Evolutionary conservation across 2,113 vertebrate genomes (phyloP).

Genomic region (Otis tarda): DNA sequence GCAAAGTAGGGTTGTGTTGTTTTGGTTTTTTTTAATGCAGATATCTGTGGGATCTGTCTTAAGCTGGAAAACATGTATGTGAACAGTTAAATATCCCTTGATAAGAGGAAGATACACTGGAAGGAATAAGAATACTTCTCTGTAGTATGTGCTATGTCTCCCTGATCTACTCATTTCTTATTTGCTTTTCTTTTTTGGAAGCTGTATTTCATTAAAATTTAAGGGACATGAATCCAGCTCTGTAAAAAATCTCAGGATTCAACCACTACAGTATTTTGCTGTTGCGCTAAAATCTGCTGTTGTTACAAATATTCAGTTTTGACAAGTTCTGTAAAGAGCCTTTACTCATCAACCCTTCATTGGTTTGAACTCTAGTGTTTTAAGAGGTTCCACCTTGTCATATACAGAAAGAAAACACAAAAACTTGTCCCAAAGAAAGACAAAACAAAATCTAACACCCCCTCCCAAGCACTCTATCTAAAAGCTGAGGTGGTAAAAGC

Average conservation of each 20-base stretch:
- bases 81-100: neutral
- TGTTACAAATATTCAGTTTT: neutral
- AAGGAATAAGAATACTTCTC: neutral
- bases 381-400: neutral
- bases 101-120: neutral
- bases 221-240: neutral
- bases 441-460: neutral
- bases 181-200: neutral
- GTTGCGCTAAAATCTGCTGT: neutral
- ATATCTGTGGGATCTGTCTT: neutral
- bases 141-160: neutral
- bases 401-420: neutral
- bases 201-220: neutral
- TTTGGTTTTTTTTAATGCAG: neutral
- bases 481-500: neutral
- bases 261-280: neutral
- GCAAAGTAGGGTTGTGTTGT: neutral
- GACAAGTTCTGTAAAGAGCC: neutral
- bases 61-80: fast-evolving
- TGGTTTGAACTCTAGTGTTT: neutral
- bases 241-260: neutral
- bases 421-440: neutral
- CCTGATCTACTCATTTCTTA: neutral
- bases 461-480: neutral
- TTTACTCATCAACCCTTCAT: neutral